Percentiles rank a stretch among this genome's conserved stretches.
Conservation (phyloP, 2,888 invertebrate genomes). For the Zygaena filipendulae region DNA sequence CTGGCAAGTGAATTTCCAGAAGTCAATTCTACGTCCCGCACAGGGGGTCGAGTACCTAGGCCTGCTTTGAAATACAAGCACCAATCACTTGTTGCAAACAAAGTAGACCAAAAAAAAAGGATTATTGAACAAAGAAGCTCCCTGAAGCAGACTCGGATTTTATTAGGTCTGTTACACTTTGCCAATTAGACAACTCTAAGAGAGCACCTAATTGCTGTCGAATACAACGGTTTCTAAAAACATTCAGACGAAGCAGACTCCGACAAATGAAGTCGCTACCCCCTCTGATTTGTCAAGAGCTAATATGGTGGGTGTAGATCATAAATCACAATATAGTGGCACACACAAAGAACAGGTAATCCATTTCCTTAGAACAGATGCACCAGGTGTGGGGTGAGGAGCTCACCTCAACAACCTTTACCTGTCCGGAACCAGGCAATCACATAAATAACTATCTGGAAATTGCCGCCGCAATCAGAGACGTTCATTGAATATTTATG, state of each 20-base stretch:
- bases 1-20: conserved; percentile 15
- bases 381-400: no score
- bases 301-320: conserved; percentile 14
- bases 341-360: conserved; percentile 7
- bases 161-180: conserved; percentile 16
- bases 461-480: no score
- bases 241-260: conserved; percentile 8
- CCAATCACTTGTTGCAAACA: conserved; percentile 1
- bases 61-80: conserved; percentile 8
- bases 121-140: conserved; percentile 3
- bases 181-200: conserved; percentile 8
- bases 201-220: conserved; percentile 13
- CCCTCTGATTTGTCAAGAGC: conserved; percentile 6
- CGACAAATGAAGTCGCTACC: conserved; percentile 9
- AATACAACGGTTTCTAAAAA: conserved; percentile 12
- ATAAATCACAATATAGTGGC: conserved; percentile 7
- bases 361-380: no score
- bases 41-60: conserved; percentile 14
- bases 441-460: no score
- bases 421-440: no score
- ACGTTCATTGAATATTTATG: no score
- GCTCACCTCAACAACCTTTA: no score
- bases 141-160: conserved; percentile 7
- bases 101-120: conserved; percentile 1
- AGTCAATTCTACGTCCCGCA: conserved; percentile 8